These are phyloP conservation scores for Pollicipes pollicipes DNA, from an alignment of 1,140 invertebrate genomes.

Conservation along the genomic window DNA sequence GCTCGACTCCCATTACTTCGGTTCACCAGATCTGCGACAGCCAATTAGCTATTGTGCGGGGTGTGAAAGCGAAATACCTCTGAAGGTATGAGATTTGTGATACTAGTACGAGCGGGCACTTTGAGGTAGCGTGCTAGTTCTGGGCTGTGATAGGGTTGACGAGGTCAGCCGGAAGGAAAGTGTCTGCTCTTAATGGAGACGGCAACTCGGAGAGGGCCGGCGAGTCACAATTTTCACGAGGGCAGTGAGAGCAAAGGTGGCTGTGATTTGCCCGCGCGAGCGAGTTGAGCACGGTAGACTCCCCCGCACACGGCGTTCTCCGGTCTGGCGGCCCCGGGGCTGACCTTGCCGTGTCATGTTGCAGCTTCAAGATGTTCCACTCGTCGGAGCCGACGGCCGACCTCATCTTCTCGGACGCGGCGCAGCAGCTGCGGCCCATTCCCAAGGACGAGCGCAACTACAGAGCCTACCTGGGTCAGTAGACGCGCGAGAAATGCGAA, in stretches of 20 bases:
- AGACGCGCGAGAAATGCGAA: background rate
- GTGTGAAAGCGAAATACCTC: too few species aligned
- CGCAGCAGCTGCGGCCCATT: conserved; percentile 48
- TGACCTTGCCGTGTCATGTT: background rate
- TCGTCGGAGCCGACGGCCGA: conserved; percentile 63
- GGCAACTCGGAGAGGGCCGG: background rate
- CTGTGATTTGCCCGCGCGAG: background rate
- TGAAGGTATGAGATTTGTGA: too few species aligned
- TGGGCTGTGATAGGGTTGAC: background rate
- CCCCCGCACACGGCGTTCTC: background rate
- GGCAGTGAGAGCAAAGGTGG: background rate
- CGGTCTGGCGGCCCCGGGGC: background rate
- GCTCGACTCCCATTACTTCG: background rate
- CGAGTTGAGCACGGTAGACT: background rate
- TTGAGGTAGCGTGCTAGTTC: background rate
- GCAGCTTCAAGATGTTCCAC: conserved; percentile 72
- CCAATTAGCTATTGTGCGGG: too few species aligned
- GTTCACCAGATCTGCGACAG: too few species aligned
- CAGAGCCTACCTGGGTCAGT: conserved; percentile 13
- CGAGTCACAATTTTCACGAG: too few species aligned
- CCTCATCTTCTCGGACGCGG: conserved; percentile 69
- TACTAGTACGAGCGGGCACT: too few species aligned
- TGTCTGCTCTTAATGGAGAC: background rate
- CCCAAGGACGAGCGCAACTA: conserved; percentile 20
- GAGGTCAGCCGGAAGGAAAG: background rate